These are phyloP conservation scores for Antrozous pallidus DNA, from an alignment of 2,797 vertebrate genomes.

Conservation along the genomic window DNA sequence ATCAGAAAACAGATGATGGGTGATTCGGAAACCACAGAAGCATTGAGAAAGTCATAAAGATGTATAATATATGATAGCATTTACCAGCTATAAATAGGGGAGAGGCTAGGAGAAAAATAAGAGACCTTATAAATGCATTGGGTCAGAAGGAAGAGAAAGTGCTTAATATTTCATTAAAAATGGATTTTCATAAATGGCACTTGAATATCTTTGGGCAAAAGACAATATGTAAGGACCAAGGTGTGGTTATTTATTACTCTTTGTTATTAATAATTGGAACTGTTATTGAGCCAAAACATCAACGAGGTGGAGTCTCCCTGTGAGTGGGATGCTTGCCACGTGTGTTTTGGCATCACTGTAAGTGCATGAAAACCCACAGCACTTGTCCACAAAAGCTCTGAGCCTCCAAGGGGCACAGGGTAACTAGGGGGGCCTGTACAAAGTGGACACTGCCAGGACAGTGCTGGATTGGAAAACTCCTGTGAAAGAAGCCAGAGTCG, in stretches of 20 bases:
- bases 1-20: conserved; percentile 69
- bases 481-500: not conserved
- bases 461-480: conserved; percentile 1
- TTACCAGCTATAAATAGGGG: conserved; percentile 74
- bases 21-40: conserved; percentile 72
- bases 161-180: conserved; percentile 79
- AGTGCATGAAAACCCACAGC: not conserved
- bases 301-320: conserved; percentile 2
- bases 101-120: conserved; percentile 58
- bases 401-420: not conserved
- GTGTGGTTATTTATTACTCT: conserved; percentile 67
- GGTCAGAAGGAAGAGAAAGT: conserved; percentile 73
- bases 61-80: conserved; percentile 78
- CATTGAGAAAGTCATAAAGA: conserved; percentile 75
- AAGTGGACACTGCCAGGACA: not conserved
- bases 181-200: conserved; percentile 74
- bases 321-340: not conserved
- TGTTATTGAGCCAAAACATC: conserved; percentile 58
- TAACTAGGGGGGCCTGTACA: not conserved
- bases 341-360: not conserved
- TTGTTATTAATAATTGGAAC: conserved; percentile 70
- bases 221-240: conserved; percentile 36
- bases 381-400: conserved; percentile 3
- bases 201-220: conserved; percentile 63
- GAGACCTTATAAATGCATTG: conserved; percentile 65